Evolutionary conservation across 2,797 vertebrate genomes (phyloP).

Genomic region (Danionella dracula): DNA sequence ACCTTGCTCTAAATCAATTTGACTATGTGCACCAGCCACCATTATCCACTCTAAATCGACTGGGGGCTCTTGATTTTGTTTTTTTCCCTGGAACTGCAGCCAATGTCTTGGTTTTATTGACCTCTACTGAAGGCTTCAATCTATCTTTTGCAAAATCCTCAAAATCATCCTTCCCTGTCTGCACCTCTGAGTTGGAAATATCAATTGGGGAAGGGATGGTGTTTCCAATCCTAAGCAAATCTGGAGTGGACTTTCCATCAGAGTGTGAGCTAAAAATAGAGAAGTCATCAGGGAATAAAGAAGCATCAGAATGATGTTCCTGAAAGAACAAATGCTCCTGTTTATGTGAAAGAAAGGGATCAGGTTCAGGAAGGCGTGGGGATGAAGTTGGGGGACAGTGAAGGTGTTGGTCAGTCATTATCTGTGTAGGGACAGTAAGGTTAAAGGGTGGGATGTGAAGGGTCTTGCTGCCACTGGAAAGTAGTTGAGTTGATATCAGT

Average conservation of each 20-base stretch:
- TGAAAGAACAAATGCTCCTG: slow-evolving; percentile 84
- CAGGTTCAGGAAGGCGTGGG: slow-evolving; percentile 68
- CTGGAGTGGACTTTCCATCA: slow-evolving; percentile 27
- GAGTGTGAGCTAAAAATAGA: slow-evolving; percentile 78
- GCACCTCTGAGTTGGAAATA: slow-evolving; percentile 8
- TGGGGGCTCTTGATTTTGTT: neutral
- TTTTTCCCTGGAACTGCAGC: neutral
- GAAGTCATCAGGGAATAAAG: slow-evolving; percentile 81
- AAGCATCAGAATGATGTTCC: slow-evolving; percentile 68
- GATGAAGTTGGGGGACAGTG: slow-evolving; percentile 67
- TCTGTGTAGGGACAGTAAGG: slow-evolving; percentile 54
- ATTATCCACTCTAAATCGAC: neutral
- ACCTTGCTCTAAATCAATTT: slow-evolving; percentile 2
- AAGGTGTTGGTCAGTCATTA: slow-evolving; percentile 60
- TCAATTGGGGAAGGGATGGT: neutral
- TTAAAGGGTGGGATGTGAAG: slow-evolving; percentile 50
- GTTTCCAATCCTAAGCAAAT: slow-evolving; percentile 11
- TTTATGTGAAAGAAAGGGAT: slow-evolving; percentile 79
- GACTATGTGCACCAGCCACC: neutral
- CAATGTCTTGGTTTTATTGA: slow-evolving; percentile 29
- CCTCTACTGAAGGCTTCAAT: slow-evolving; percentile 63
- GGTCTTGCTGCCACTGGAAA: slow-evolving; percentile 70
- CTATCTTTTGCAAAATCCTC: slow-evolving; percentile 78
- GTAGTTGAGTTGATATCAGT: slow-evolving; percentile 84
- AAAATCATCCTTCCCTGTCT: slow-evolving; percentile 75